Evolutionary conservation across 2,113 vertebrate genomes (phyloP), one percentile per base, ranked within the genome.

Genomic region (Toxostoma redivivum): DNA sequence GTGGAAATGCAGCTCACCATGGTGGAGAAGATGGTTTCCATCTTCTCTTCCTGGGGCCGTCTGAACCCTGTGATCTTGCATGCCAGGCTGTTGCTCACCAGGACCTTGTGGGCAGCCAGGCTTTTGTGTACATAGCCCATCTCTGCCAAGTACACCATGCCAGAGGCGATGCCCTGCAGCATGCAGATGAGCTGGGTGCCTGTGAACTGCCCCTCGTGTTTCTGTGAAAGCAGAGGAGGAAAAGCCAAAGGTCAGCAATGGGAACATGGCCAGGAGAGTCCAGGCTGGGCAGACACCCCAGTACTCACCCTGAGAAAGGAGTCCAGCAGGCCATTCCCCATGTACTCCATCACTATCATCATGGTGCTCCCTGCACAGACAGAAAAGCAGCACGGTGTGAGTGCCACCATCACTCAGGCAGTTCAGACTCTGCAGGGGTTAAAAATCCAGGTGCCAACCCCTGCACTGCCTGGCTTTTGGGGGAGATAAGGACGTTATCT

Each of bases 101-200:
- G 98, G 44, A 99, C 98, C 51, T 98, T 99, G 96, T 99, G 99
- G 47, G 99, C 99, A 0, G 99, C 99, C 23, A 99, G 98, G 58
- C 98, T 98, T 78, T 98, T 99, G 95, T 99, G 99, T 7, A 99
- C 90, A 9, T 99, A 99, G 92, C 99, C 99, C 99, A 99, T 99
- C 97, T 99, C 99, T 1, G 99, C 99, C 94, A 99, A 97, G 94
- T 99, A 99, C 81, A 98, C 99, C 99, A 99, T 99, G 92, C 99
- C 99, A 1, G 99, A 99, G 2, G 99, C 98, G 42, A 99, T 98
- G 10, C 98, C 98, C 1, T 98, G 98, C 97, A 99, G 95, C 98
- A 99, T 97, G 90, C 98, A 98, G 93, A 99, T 92, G 74, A 99
- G 97, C 98, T 99, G 99, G 28, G 97, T 94, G 11, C 98, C 97